These are phyloP conservation scores for human DNA, from an alignment of 2,113 vertebrate genomes.

Conservation along the genomic window GRCh38 chr18:75257501-75258000, in stretches of 20 bases:
- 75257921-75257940: accelerated
- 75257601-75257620: conserved; percentile 47
- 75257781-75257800: accelerated
- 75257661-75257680: conserved; percentile 15
- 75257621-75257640: conserved; percentile 36
- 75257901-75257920: accelerated
- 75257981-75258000: background rate
- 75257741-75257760: accelerated
- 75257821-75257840: background rate
- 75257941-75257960: accelerated
- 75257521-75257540: conserved; percentile 75
- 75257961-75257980: accelerated
- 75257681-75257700: background rate
- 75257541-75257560: conserved; percentile 79
- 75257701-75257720: background rate
- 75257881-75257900: background rate
- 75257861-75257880: too few species aligned
- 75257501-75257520: conserved; percentile 70
- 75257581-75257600: conserved; percentile 60
- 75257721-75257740: accelerated
- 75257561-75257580: conserved; percentile 69
- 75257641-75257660: conserved; percentile 48
- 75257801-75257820: background rate
- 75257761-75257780: accelerated
- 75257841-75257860: accelerated